A percentile compares a stretch with the other conserved stretches of the same genome.
phyloP scores from a whole-genome alignment of 1,140 invertebrate species.

The Scaptomyza pallida region DNA sequence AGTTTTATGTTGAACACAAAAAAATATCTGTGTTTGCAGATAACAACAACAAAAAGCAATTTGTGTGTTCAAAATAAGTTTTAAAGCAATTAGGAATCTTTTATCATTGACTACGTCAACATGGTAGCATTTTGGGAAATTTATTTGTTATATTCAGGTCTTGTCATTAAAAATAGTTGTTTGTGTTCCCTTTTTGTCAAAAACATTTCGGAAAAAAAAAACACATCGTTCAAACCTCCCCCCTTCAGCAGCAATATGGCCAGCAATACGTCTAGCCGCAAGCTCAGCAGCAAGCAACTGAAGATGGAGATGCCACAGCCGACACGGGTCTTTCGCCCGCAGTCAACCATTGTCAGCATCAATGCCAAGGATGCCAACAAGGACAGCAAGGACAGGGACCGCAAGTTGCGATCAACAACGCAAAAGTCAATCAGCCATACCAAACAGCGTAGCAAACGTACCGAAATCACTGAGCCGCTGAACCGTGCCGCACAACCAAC shows the following conservation, averaged over 20 bases:
- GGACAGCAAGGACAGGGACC: constrained; percentile 14
- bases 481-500: neutral
- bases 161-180: constrained; percentile 1
- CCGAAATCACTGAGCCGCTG: neutral
- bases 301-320: constrained; percentile 16
- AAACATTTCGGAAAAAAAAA: constrained; percentile 4
- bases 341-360: constrained; percentile 2
- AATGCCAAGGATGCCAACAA: constrained; percentile 27
- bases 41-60: neutral
- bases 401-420: neutral
- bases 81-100: neutral
- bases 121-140: neutral
- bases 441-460: constrained; percentile 23
- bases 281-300: constrained; percentile 24
- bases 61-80: neutral
- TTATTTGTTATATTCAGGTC: constrained; percentile 1
- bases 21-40: too few species aligned
- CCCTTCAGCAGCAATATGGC: constrained; percentile 19
- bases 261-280: constrained; percentile 20
- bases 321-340: neutral
- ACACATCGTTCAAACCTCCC: neutral
- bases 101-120: too few species aligned
- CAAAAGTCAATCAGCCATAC: neutral
- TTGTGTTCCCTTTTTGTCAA: constrained; percentile 22
- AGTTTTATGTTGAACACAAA: too few species aligned